Base-by-base conservation (phyloP, 2,888 invertebrate species). In the Hedychridium roseum region DNA sequence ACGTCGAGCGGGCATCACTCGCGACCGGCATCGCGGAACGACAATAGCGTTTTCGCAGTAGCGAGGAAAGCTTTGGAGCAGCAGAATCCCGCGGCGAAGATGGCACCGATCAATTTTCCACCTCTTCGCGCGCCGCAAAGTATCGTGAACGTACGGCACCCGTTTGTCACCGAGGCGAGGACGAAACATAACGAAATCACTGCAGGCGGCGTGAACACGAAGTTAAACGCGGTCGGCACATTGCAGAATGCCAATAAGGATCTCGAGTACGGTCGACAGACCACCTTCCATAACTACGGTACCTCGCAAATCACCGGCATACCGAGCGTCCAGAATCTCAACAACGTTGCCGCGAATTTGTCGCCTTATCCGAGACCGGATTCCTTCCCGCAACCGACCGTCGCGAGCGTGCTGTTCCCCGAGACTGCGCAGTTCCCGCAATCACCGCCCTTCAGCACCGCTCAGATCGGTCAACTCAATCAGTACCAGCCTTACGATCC, bases 401-500 rank as follows among this genome's bases (percentile, higher is more conserved):
- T 74, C 1, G 60, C 71, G 2, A 71, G 64, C 27, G 50, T 71
- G 1, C 43, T 75, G 15, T 70, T 68, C 23, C 54, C 73, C 1
- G 74, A 74, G 2, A 69, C 66, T 0, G 47, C 63, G 0, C 74
- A 69, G 21, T 74, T 67, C 28, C 61, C 73, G 1, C 74, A 72
- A 28, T 70, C 73, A 0, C 60, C 73, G 1, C 54, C 67, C 3
- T 71, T 64, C 47, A 64, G 62, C 16, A 66, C 66, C 2, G 52
- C 64, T 1, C 66, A 65, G 14, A 56, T 68, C 12, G 64, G 65
- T 17, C 71, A 69, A 27, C 18, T 72, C 17, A 67, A 66, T 46
- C 72, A 71, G 26, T 73, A 67, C 52, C 73, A 67, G 36, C 63
- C 66, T 2, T 76, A 68, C 35, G 74, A 73, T 41, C 70, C 65